Base-by-base conservation (phyloP, 1,140 invertebrate genomes). In the Ostrea denselamellosa region DNA sequence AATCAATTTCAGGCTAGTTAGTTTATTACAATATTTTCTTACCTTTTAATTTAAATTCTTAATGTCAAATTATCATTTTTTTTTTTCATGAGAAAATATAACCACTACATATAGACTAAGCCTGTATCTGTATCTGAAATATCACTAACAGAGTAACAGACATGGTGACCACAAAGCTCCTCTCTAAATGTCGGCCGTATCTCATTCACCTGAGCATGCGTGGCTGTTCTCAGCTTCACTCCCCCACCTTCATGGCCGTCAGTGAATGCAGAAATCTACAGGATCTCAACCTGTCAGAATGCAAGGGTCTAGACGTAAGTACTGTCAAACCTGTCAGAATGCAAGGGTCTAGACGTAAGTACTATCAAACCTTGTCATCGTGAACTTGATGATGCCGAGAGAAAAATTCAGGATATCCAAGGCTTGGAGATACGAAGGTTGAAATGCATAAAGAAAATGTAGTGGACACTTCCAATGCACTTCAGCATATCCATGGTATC, bases 281-380 rank as follows among this genome's bases (percentile, higher is more conserved):
- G 91, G 95, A 95, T 87, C 91, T 95, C 22, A 95, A 95, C 90
- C 86, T 95, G 44, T 95, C 94, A 1, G 92, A 95, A 82, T 95
- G 94, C 88, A 86, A 86, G n/a, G 92, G 91, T 28, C 53, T 95
- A 3, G 94, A 94, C 91, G 95, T 95, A 87, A 93, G 93, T 91
- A 85, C 25, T 28, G 71, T n/a, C 22, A 77, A 25, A 14, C n/a
- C n/a, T 14, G 2, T 25, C 68, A 71, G 2, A 14, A 25, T 10
- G n/a, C 9, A 17, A 71, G 10, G 10, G 17, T 5, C 9, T 71
- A 8, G 10, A 71, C 10, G 2, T 8, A 71, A 34, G n/a, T 71
- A 17, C 17, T 56, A 8, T 56, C 17, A 8, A 58, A 8, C 56
- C 56, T 58, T 14, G 12, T 58, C 1, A 12, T 62, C 7, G 17